Base-by-base conservation (phyloP, 2,888 invertebrate species). In the Ceramica pisi region DNA sequence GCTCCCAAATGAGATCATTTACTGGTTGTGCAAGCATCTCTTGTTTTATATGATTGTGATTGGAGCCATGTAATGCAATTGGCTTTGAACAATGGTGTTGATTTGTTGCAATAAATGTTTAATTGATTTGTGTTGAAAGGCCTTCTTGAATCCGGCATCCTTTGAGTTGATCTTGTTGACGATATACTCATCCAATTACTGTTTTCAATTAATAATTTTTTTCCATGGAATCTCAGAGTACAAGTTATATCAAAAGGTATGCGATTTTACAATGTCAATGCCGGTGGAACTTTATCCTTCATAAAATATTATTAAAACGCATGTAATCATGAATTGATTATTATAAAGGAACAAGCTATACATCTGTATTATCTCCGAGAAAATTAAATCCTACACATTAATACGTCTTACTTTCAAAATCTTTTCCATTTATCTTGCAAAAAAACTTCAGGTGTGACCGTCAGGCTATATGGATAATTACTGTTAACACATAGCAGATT, bases 1-100 rank as follows among this genome's bases (percentile, higher is more conserved):
- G 91, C 82, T 77, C 67, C 87, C 90, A 92, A 95, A 94, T 92
- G 92, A 92, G 88, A 91, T 93, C 92, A 92, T 93, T 93, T 91
- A 89, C 84, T 73, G 73, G 77, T 90, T 89, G 74, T 75, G 90
- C 84, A 90, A 91, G 73, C 71, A 65, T 75, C 83, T 86, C 85
- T 87, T 88, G 85, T 86, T 85, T 82, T 69, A 72, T 82, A 75
- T 65, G 59, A 77, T 68, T 75, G 66, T 75, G 63, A 63, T 67
- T 80, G 56, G 50, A 80, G 44, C 23, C 46, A 55, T 75, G 70
- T 71, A 74, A 66, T 82, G 55, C 23, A 63, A 82, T 78, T 78
- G 65, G 59, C 67, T 78, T 19, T 31, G 41, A 60, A 76, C 77
- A 82, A 78, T 80, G 19, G 50, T 31, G 46, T 50, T n/a, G 44